These are phyloP conservation scores for Lophius americanus DNA, from an alignment of 2,797 vertebrate species.

Conservation along the genomic window DNA sequence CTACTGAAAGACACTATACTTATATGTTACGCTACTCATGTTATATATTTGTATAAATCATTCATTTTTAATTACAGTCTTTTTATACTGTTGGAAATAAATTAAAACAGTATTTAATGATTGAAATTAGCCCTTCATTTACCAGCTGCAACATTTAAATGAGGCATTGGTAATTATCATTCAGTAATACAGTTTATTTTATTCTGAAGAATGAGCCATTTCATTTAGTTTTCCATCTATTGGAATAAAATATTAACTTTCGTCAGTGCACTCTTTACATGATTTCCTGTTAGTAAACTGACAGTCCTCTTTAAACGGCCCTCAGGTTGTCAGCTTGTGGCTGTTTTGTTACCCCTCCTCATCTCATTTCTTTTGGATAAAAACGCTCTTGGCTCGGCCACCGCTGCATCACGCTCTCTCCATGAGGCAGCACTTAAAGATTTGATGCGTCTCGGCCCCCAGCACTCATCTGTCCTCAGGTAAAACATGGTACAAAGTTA, in stretches of 20 bases:
- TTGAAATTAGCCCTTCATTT: no score
- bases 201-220: no score
- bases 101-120: no score
- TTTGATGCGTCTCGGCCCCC: conserved; percentile 90
- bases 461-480: conserved; percentile 86
- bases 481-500: neutral
- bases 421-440: conserved; percentile 90
- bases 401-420: conserved; percentile 78
- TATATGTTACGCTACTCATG: no score
- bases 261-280: no score
- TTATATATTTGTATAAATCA: no score
- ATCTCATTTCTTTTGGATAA: conserved; percentile 94
- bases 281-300: no score
- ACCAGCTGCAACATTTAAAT: no score
- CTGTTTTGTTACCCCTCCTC: conserved; percentile 87
- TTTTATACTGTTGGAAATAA: no score
- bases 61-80: no score
- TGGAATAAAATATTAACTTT: neutral
- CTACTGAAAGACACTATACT: no score
- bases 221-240: neutral
- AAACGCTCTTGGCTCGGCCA: conserved; percentile 86
- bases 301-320: neutral
- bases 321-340: conserved; percentile 85
- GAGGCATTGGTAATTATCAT: neutral
- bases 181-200: neutral